These are phyloP conservation scores for Heliconius hewitsoni DNA, from an alignment of 1,140 invertebrate species.

Conservation along the genomic window DNA sequence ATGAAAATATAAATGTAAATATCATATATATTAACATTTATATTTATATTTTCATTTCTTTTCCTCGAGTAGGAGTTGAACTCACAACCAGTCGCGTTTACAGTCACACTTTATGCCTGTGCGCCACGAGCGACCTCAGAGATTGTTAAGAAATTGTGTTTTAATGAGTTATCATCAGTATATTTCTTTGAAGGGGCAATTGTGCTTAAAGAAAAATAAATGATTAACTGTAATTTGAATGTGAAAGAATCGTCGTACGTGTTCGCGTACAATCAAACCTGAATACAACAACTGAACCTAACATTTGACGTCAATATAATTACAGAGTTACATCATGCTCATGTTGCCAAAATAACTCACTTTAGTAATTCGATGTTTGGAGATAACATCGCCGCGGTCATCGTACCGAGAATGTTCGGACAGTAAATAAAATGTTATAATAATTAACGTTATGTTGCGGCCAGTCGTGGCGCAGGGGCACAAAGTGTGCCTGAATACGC, in stretches of 20 bases:
- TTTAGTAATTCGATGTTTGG: conserved; percentile 41
- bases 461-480: no score
- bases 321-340: conserved; percentile 43
- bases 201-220: not conserved
- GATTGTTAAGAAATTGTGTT: not conserved
- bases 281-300: conserved; percentile 8
- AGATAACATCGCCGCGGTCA: conserved; percentile 47
- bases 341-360: conserved; percentile 47
- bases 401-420: conserved; percentile 26
- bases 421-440: conserved; percentile 2
- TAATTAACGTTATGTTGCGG: no score
- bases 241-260: conserved; percentile 1
- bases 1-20: no score
- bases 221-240: conserved; percentile 8
- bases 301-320: conserved; percentile 33
- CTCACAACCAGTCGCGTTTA: no score
- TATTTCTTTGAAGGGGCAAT: not conserved
- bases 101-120: no score
- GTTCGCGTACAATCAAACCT: not conserved
- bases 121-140: no score
- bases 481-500: no score
- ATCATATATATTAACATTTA: no score
- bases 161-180: not conserved
- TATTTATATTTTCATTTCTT: no score
- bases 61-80: no score